Base-by-base conservation (phyloP, 2,797 vertebrate species). In the Heliangelus exortis region DNA sequence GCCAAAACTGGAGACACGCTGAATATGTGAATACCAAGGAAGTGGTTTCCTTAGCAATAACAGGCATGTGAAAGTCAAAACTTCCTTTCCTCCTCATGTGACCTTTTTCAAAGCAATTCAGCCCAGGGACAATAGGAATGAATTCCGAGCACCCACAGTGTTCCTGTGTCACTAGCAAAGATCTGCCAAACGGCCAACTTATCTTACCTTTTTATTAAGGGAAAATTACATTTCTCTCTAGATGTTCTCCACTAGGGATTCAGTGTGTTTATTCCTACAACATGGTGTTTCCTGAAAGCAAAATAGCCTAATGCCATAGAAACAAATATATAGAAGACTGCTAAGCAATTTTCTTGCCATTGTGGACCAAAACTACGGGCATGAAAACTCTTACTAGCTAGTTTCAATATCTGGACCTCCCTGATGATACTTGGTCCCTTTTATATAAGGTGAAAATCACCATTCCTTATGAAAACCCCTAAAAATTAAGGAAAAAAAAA, bases 61-160 rank as follows among this genome's bases (percentile, higher is more conserved):
- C 93, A 97, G 97, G 95, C 97, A 97, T 97, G 97, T 98, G 97
- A 98, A 98, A 98, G 97, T 97, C 97, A 97, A 97, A 98, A 98
- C 97, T 98, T 98, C 97, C 98, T 97, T 96, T 97, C 97, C 96
- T 96, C 95, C 93, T 97, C 97, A 97, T 97, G 97, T 98, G 97
- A 97, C 97, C 96, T 97, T 95, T 97, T 96, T 90, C 96, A 97
- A 97, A 97, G 97, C 96, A 96, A 96, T 97, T 98, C 97, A 97
- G 93, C 95, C 73, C 15, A 19, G 89, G 95, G 96, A 98, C 97
- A 98, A 97, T 97, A 89, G 96, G 90, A 97, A 73, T 93, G 96
- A 96, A 98, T 98, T 98, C 97, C 96, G 97, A 96, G 96, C 96
- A 96, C 96, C 94, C 94, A 15, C 96, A 89, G 93, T 11, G 85